These are phyloP conservation scores for Pseudococcus jackbeardsleyi DNA, from an alignment of 2,888 invertebrate species.

Conservation along the genomic window DNA sequence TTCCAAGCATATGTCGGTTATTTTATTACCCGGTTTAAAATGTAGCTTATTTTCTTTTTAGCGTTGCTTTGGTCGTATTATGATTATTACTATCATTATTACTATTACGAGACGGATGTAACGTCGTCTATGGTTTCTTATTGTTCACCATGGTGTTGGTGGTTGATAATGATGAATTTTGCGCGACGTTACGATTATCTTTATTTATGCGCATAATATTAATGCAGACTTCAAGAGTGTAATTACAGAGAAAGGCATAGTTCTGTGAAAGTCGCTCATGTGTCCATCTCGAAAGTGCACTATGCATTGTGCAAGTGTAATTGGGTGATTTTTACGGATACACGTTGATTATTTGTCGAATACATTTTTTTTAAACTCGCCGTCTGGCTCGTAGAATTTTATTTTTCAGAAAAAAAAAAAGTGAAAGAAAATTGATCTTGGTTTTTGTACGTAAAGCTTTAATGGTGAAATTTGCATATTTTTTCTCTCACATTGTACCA, in stretches of 20 bases:
- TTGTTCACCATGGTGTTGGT: constrained; percentile 34
- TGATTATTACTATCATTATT: not conserved
- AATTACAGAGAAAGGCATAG: constrained; percentile 43
- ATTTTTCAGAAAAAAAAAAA: not conserved
- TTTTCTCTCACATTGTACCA: not conserved
- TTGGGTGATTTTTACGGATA: not conserved
- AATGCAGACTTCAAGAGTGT: not conserved
- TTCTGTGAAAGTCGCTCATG: constrained; percentile 47
- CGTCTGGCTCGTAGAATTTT: not conserved
- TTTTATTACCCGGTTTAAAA: not conserved
- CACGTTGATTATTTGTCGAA: not conserved
- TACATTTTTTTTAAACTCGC: not conserved
- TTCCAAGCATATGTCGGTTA: not conserved
- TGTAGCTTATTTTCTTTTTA: not conserved
- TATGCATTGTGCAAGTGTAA: not conserved
- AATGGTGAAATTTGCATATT: not conserved
- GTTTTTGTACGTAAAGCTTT: not conserved
- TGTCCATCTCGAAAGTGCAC: constrained; percentile 21
- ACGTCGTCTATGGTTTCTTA: constrained; percentile 19
- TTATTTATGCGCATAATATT: constrained; percentile 52
- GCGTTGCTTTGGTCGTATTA: not conserved
- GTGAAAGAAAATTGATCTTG: not conserved
- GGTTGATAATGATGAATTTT: constrained; percentile 32
- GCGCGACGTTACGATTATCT: constrained; percentile 37
- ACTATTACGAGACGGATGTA: constrained; percentile 20